phyloP scores from a whole-genome alignment of 2,888 invertebrate genomes.

The Tenthredo notha region DNA sequence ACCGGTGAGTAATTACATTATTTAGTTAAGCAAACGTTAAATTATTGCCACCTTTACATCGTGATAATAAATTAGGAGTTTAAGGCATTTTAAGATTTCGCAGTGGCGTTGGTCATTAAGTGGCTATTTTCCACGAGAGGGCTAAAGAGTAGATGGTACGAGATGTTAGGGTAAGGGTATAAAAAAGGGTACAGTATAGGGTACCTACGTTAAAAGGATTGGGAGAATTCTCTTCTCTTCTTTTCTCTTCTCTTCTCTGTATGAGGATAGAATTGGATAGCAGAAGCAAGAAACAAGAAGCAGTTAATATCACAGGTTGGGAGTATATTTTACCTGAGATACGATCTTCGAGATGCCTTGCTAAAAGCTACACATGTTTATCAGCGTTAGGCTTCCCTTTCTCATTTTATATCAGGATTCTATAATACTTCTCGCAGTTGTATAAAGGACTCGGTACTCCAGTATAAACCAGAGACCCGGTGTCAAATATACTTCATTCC shows the following conservation, averaged over 20 bases:
- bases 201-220: conserved; percentile 44
- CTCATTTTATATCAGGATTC: background rate
- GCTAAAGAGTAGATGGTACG: background rate
- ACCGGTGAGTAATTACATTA: conserved; percentile 63
- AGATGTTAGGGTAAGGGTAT: background rate
- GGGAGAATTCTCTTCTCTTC: background rate
- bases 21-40: conserved; percentile 62
- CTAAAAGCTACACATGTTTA: conserved; percentile 79
- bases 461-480: background rate
- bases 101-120: conserved; percentile 68
- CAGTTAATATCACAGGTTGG: conserved; percentile 77
- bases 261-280: conserved; percentile 57
- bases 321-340: conserved; percentile 77
- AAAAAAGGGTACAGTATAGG: too few species aligned
- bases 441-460: background rate
- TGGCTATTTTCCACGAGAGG: conserved; percentile 56
- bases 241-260: too few species aligned
- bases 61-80: conserved; percentile 65
- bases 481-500: background rate
- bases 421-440: background rate
- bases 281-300: conserved; percentile 63
- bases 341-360: conserved; percentile 76
- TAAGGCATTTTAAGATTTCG: conserved; percentile 60
- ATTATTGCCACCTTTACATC: conserved; percentile 56
- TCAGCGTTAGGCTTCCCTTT: conserved; percentile 68